Base-by-base conservation (phyloP, 2,888 invertebrate species). In the Callyntrura sp. region DNA sequence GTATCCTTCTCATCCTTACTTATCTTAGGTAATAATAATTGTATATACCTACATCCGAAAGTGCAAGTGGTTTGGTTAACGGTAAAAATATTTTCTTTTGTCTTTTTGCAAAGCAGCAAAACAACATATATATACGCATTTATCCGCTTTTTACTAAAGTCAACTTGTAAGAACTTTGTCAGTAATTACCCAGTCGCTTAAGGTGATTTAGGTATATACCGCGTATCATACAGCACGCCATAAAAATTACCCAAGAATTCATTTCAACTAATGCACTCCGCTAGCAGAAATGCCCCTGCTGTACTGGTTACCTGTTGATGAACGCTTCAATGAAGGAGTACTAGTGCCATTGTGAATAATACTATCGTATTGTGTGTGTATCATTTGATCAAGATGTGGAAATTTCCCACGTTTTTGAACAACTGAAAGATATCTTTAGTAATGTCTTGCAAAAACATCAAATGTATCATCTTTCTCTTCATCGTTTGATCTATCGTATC, bases 361-460 rank as follows among this genome's bases (percentile, higher is more conserved):
- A 48, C 3, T n/a, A 70, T 17, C 3, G 0, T 48, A 48, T 48
- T 12, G 4, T 23, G 23, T 9, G 6, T 45, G 45, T 20, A 4
- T 48, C 5, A 9, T 73, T 48, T 48, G 48, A 17, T 48, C 45
- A 43, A 45, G 45, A 45, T 48, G 28, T 48, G 48, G 48, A 73
- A 73, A 73, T 45, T 73, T 73, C 73, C 73, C 73, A 73, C 73
- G 45, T 23, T 45, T 45, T 70, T 20, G 2, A 68, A 35, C 1
- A 48, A 35, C 35, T 20, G 28, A 23, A 73, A 73, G 73, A 70
- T 35, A 60, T 60, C 20, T 17, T 35, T 35, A 35, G 35, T 35
- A 35, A 35, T 35, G 2, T 35, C 35, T 35, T 35, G 35, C 35
- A 35, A 35, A 35, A 35, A 35, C 2, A 35, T n/a, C n/a, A n/a